Evolutionary conservation across 2,888 invertebrate species (phyloP).

Genomic region (Furcula furcula): DNA sequence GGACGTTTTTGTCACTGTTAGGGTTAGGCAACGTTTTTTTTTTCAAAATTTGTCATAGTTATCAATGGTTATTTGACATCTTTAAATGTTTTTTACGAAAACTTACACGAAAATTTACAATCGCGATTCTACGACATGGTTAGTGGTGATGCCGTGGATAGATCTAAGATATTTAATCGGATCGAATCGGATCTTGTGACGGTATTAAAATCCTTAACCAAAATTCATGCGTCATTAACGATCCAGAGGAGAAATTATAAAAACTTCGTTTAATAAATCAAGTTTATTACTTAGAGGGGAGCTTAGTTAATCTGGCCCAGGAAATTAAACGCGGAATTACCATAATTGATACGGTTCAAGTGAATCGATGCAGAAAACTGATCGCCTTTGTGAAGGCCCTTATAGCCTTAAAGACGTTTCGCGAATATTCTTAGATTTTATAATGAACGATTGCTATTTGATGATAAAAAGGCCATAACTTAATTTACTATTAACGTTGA

Average conservation of each 20-base stretch:
- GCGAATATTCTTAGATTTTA: conserved; percentile 41
- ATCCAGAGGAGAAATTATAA: conserved; percentile 40
- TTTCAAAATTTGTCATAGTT: no score
- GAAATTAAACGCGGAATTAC: conserved; percentile 79
- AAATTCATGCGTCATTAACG: conserved; percentile 17
- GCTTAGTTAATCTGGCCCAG: conserved; percentile 71
- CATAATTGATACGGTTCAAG: conserved; percentile 79
- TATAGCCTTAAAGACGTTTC: conserved; percentile 33
- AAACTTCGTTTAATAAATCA: conserved; percentile 67
- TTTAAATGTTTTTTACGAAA: no score
- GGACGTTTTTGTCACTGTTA: conserved; percentile 39
- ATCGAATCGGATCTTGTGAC: no score
- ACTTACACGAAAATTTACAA: no score
- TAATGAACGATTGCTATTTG: conserved; percentile 55
- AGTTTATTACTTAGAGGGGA: conserved; percentile 67
- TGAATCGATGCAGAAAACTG: conserved; percentile 73
- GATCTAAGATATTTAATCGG: no score
- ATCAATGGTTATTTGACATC: no score
- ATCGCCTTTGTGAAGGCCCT: conserved; percentile 52
- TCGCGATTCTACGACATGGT: no score
- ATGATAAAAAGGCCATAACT: conserved; percentile 42
- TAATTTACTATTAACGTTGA: conserved; percentile 11
- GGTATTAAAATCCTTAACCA: conserved; percentile 6
- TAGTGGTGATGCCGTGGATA: no score
- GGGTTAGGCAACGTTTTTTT: conserved; percentile 36